Conservation (phyloP, 1,140 invertebrate genomes). For the Limonius californicus region DNA sequence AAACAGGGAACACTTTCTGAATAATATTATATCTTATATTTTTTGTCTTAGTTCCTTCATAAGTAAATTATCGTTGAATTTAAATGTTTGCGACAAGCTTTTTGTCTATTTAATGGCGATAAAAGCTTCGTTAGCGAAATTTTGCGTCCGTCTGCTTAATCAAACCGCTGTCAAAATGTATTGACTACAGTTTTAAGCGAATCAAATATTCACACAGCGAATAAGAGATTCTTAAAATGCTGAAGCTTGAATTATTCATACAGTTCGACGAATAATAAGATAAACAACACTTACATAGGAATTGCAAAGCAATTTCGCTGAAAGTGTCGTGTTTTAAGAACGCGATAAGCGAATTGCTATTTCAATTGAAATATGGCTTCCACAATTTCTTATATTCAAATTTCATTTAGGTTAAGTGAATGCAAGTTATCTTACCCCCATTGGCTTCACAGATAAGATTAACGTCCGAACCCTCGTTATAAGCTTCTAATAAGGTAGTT, state of each 20-base stretch:
- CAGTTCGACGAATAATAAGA: not conserved
- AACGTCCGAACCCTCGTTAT: constrained; percentile 81
- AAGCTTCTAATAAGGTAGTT: constrained; percentile 76
- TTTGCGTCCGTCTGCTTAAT: constrained; percentile 27
- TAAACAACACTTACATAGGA: constrained; percentile 14
- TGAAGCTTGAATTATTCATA: constrained; percentile 30
- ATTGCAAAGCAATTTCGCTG: constrained; percentile 10
- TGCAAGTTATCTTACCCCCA: constrained; percentile 67
- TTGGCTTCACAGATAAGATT: constrained; percentile 80
- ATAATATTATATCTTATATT: no score
- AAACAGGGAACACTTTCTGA: no score
- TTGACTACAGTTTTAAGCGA: constrained; percentile 25
- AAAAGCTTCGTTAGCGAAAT: constrained; percentile 21
- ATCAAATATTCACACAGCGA: constrained; percentile 31
- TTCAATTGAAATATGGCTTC: not conserved
- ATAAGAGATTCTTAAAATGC: constrained; percentile 22
- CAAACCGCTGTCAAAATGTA: constrained; percentile 26
- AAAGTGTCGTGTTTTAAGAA: not conserved
- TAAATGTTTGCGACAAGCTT: constrained; percentile 5
- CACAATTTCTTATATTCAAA: constrained; percentile 8
- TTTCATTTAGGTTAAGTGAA: constrained; percentile 2
- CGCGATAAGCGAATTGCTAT: not conserved
- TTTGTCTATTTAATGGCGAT: constrained; percentile 1
- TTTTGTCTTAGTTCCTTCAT: no score
- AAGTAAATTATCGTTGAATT: not conserved